Evolutionary conservation across 2,888 invertebrate genomes (phyloP), one percentile per base, ranked within the genome.

Genomic region (Laothoe populi): DNA sequence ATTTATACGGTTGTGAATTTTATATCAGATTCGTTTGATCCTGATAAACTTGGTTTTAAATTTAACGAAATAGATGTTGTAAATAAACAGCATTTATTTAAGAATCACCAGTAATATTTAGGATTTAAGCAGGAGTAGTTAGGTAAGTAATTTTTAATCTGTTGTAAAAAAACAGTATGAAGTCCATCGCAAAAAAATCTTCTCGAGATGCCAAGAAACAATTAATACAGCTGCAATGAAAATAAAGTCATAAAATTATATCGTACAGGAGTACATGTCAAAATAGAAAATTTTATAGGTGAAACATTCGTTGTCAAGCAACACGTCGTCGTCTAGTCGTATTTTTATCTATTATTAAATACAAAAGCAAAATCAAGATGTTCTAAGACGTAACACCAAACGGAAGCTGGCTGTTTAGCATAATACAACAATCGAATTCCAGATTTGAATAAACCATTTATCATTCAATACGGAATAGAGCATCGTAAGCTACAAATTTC

Each of bases 391-490:
- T n/a, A 35, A 35, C 35, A 35, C 35, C 44, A 19, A 2, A 19
- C 44, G 44, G 44, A 31, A 53, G 31, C 0, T 10, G 19, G 35
- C 11, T 35, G 11, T 40, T 69, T 63, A 68, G 63, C 61, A 67
- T 68, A 70, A 69, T 64, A 66, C 63, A 64, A 69, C 70, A 69
- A 75, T 69, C 70, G 63, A 73, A 74, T 66, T 63, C 64, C 64
- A 72, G 46, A 60, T 46, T 70, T 67, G 70, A 74, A 73, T 70
- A 69, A 72, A 64, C 66, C 66, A 74, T 74, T 72, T 68, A 70
- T 71, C 64, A 70, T 65, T 64, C 60, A 66, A 69, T 69, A 64
- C 63, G 67, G 69, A 71, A 72, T 53, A 42, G 60, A 71, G 66
- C 67, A 70, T 70, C 68, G 68, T 67, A 61, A 68, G 69, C 64